A percentile compares a stretch with the other conserved stretches of the same genome.
phyloP scores from a whole-genome alignment of 2,888 invertebrate species.

The Drosophila prostipennis region DNA sequence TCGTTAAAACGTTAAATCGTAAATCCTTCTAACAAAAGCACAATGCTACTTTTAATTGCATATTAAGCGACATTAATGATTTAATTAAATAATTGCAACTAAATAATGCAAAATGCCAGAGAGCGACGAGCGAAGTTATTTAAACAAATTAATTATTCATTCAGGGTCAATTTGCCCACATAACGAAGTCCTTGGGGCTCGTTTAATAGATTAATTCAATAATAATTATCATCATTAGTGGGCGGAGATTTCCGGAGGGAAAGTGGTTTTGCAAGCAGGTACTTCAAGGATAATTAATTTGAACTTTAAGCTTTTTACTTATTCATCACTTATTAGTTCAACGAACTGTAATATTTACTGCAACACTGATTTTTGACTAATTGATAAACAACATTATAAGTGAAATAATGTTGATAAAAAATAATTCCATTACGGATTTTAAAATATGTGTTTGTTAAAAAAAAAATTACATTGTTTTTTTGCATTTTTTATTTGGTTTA shows the following conservation, averaged over 20 bases:
- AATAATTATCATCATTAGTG: background rate
- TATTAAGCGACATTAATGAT: slow-evolving; percentile 48
- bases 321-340: no score
- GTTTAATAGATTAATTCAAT: slow-evolving; percentile 13
- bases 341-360: no score
- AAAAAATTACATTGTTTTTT: no score
- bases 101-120: slow-evolving; percentile 44
- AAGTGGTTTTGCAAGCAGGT: background rate
- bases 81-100: slow-evolving; percentile 58
- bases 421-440: no score
- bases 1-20: background rate
- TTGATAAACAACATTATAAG: no score
- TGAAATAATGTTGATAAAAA: no score
- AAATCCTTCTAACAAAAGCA: slow-evolving; percentile 9
- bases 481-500: no score
- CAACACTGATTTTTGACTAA: no score
- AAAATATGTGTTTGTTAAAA: no score
- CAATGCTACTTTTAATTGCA: slow-evolving; percentile 53
- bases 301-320: no score
- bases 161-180: slow-evolving; percentile 2
- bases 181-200: background rate
- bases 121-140: slow-evolving; percentile 5
- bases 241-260: background rate
- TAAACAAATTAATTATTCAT: slow-evolving; percentile 7
- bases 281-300: background rate